Evolutionary conservation across 2,888 invertebrate genomes (phyloP).

Genomic region (Agrotis clavis): DNA sequence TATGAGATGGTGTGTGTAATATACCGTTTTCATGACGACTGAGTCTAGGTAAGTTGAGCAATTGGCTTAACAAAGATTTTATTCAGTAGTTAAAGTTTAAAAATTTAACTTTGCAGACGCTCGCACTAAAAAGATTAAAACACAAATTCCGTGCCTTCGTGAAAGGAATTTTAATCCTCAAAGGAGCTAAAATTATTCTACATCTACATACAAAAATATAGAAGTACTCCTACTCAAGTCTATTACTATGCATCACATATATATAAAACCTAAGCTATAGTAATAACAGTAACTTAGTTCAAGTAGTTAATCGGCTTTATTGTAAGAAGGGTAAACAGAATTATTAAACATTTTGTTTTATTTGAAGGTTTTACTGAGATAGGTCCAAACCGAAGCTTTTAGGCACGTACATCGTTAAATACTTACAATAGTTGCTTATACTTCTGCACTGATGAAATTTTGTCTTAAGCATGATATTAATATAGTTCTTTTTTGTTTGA

Average conservation of each 20-base stretch:
- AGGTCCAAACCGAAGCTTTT: constrained; percentile 5
- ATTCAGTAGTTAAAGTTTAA: too few species aligned
- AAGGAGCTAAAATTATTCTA: background rate
- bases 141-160: background rate
- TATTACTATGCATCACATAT: constrained; percentile 14
- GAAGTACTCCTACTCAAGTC: background rate
- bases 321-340: constrained; percentile 33
- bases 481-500: too few species aligned
- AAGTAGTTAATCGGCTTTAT: constrained; percentile 46
- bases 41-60: too few species aligned
- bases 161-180: background rate
- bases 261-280: constrained; percentile 12
- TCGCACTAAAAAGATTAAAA: background rate
- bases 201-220: background rate
- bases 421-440: too few species aligned
- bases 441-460: too few species aligned
- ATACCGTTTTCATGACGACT: too few species aligned
- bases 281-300: constrained; percentile 36
- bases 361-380: constrained; percentile 20
- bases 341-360: constrained; percentile 39
- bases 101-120: too few species aligned
- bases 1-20: too few species aligned
- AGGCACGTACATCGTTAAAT: too few species aligned
- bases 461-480: too few species aligned
- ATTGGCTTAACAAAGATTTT: too few species aligned